Percentiles rank a stretch among this genome's conserved stretches.
These are phyloP conservation scores for Tonatia bakeri DNA, from an alignment of 2,113 vertebrate species.

Conservation along the genomic window DNA sequence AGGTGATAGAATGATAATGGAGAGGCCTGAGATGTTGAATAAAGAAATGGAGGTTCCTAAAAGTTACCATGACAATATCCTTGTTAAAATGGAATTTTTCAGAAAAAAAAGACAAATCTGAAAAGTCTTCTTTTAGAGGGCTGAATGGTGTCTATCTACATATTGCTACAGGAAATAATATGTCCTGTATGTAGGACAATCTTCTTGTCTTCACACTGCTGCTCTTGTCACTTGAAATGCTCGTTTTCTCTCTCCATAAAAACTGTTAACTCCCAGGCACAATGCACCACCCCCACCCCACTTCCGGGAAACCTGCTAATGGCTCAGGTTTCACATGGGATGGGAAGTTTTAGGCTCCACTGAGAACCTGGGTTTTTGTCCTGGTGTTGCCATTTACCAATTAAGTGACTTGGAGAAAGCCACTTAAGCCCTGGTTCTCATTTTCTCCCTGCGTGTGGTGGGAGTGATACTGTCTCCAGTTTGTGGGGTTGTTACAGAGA, in stretches of 20 bases:
- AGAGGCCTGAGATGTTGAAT: not conserved
- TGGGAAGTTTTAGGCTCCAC: not conserved
- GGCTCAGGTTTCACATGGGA: not conserved
- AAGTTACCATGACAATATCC: not conserved
- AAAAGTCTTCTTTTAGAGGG: not conserved
- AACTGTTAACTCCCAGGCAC: not conserved
- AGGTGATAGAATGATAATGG: not conserved
- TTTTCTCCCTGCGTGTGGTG: not conserved
- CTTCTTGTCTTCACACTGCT: not conserved
- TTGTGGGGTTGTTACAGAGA: not conserved
- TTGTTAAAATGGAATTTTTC: not conserved
- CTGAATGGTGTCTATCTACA: not conserved
- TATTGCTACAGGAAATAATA: not conserved
- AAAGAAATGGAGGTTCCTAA: not conserved
- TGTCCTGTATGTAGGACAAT: not conserved
- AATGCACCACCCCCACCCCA: rapidly evolving
- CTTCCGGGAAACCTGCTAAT: not conserved
- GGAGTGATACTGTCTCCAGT: not conserved
- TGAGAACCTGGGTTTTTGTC: not conserved
- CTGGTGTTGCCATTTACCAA: not conserved
- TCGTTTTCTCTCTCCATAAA: not conserved
- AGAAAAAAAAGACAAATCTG: not conserved
- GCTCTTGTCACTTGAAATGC: not conserved
- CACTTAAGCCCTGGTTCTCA: not conserved
- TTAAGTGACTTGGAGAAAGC: not conserved